Evolutionary conservation across 2,888 invertebrate species (phyloP).

Genomic region (Globia sparganii): DNA sequence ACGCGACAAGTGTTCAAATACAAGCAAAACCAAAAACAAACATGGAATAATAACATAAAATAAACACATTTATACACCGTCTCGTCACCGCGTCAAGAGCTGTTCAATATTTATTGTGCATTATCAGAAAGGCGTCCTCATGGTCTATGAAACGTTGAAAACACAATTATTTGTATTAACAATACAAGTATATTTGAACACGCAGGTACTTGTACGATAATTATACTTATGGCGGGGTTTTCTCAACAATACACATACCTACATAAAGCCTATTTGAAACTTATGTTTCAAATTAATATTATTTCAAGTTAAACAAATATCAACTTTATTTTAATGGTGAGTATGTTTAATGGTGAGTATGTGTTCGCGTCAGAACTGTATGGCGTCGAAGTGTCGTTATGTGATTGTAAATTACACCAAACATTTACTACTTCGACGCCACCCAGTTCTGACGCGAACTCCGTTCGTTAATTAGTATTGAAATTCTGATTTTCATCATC

Average conservation of each 20-base stretch:
- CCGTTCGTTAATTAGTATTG: too few species aligned
- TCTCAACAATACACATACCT: neutral
- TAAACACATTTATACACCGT: neutral
- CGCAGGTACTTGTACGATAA: conserved; percentile 14
- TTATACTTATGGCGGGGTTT: neutral
- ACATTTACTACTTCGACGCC: too few species aligned
- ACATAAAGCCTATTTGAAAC: too few species aligned
- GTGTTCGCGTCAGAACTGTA: too few species aligned
- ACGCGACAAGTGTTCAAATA: neutral
- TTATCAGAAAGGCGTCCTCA: conserved; percentile 19
- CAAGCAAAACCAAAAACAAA: neutral
- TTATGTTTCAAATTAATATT: too few species aligned
- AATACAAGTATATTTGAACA: conserved; percentile 5
- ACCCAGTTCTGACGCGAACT: too few species aligned
- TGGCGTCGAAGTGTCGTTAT: too few species aligned
- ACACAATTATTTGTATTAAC: conserved; percentile 20
- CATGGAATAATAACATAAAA: neutral
- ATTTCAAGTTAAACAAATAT: too few species aligned
- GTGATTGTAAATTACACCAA: too few species aligned
- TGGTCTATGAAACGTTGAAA: neutral
- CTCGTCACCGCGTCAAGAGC: neutral
- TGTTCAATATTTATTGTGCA: conserved; percentile 6
- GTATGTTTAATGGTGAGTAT: too few species aligned
- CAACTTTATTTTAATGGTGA: too few species aligned
- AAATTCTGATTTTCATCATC: too few species aligned